Evolutionary conservation across 2,888 invertebrate genomes (phyloP), one percentile per base, ranked within the genome.

Genomic region (Buathra laborator): DNA sequence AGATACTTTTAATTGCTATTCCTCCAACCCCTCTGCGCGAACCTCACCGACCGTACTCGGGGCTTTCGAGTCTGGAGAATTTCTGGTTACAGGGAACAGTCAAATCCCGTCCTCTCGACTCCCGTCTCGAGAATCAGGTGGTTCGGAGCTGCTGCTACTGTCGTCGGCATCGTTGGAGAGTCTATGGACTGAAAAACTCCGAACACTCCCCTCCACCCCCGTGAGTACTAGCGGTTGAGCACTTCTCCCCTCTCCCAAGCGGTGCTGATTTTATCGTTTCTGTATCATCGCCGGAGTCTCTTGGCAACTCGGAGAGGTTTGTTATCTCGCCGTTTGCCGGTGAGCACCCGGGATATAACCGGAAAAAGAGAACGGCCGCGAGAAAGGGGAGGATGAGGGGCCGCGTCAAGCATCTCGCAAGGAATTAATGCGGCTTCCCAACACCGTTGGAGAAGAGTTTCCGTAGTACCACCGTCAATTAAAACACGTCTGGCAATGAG

Each of bases 1-100:
- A 91, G 93, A 93, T 93, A 93, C 92, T 93, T 92, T 93, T 93
- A 93, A 93, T 93, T 93, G 93, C 93, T 91, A 93, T 93, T 93
- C 92, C 92, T 90, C 91, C 90, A 86, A 86, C 88, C 86, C 89
- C 70, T 71, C 83, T 76, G 46, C 81, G 81, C 78, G 78, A 81
- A 44, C 67, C 86, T 68, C 80, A 71, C 80, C 59, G 70, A 44
- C 81, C 59, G 37, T 77, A 59, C 71, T 70, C 76, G 53, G 43
- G 19, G 29, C 53, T 74, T 19, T 29, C 64, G 76, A 70, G 29
- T 80, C 72, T 51, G 72, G 71, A 43, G 67, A 76, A 80, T 82
- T 80, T 79, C 82, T 71, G 76, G 75, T 53, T 59, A 37, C 68
- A 32, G 43, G 51, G 32, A 59, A 72, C 67, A 64, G n/a, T 53